These are phyloP conservation scores for Charadrius vociferus DNA, from an alignment of 2,113 vertebrate species.

Conservation along the genomic window DNA sequence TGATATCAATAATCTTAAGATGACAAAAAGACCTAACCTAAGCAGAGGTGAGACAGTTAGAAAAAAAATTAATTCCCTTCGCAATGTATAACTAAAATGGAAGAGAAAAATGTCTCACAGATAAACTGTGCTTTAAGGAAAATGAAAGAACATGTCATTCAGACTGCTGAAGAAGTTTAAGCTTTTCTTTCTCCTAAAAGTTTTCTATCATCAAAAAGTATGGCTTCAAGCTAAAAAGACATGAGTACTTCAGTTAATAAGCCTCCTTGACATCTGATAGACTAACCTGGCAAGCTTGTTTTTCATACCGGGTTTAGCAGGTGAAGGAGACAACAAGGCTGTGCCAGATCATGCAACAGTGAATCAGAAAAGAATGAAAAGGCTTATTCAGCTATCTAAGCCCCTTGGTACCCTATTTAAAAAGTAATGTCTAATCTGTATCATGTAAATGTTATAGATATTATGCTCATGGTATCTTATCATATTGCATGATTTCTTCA, in stretches of 20 bases:
- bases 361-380: not conserved
- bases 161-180: not conserved
- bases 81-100: not conserved
- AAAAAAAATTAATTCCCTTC: not conserved
- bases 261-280: not conserved
- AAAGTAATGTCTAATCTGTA: not conserved
- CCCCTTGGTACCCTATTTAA: not conserved
- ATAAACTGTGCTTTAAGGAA: not conserved
- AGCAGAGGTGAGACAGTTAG: not conserved
- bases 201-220: not conserved
- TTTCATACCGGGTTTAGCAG: not conserved
- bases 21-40: not conserved
- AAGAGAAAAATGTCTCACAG: not conserved
- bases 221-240: not conserved
- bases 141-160: not conserved
- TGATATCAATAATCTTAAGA: not conserved
- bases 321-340: not conserved
- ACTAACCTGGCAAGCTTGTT: not conserved
- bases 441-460: not conserved
- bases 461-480: not conserved
- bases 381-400: not conserved
- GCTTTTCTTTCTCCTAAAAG: not conserved
- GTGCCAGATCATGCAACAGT: not conserved
- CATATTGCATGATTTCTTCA: not conserved
- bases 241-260: not conserved